These are phyloP conservation scores for Clarias fuscus DNA, from an alignment of 2,797 vertebrate species.

Conservation along the genomic window DNA sequence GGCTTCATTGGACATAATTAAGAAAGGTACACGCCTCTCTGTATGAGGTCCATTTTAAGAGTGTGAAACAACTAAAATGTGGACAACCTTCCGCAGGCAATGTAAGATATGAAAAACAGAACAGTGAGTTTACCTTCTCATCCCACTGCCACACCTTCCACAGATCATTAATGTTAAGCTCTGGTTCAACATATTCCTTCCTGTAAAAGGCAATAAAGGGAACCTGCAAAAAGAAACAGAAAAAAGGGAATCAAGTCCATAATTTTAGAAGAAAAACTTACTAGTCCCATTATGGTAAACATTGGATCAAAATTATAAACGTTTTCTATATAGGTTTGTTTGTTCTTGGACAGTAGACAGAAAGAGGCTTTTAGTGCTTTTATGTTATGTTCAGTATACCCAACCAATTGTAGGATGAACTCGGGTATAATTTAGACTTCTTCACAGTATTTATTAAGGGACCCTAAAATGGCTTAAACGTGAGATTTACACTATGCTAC, in stretches of 20 bases:
- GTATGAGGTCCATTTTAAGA: no score
- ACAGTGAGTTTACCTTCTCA: slow-evolving; percentile 85
- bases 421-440: neutral
- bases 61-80: no score
- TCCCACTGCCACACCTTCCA: slow-evolving; percentile 99
- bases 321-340: neutral
- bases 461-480: neutral
- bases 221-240: slow-evolving; percentile 73
- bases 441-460: neutral
- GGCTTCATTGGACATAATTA: no score
- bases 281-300: neutral
- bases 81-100: no score
- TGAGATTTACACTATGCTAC: neutral
- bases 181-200: slow-evolving; percentile 99
- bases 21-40: no score
- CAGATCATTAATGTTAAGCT: slow-evolving; percentile 95
- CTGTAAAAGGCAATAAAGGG: slow-evolving; percentile 99
- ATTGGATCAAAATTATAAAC: neutral
- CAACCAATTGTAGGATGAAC: neutral
- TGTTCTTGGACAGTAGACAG: neutral
- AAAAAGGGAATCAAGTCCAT: neutral
- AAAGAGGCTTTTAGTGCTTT: neutral
- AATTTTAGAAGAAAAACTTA: neutral
- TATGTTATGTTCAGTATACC: neutral
- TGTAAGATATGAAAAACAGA: neutral